phyloP scores from a whole-genome alignment of 2,888 invertebrate genomes.

The Sphecodes monilicornis region DNA sequence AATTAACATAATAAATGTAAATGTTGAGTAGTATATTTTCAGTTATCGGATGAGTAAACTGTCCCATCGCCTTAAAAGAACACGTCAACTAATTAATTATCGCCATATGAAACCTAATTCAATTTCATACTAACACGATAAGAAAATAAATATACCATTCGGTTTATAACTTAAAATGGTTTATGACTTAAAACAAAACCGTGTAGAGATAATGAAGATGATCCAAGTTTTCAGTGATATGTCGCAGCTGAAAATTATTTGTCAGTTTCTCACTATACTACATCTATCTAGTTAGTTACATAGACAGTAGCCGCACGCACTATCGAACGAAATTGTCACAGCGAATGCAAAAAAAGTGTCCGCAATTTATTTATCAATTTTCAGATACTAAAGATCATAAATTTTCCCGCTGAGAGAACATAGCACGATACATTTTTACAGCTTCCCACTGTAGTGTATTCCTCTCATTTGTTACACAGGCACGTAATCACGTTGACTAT shows the following conservation, averaged over 20 bases:
- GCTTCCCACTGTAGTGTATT: background rate
- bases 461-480: background rate
- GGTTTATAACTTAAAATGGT: background rate
- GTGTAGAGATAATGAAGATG: background rate
- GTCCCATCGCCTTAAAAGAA: background rate
- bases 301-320: no score
- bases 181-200: no score
- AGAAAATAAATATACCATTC: background rate
- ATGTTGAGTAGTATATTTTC: background rate
- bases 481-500: background rate
- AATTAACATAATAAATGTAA: background rate
- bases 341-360: no score
- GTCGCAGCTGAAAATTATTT: background rate
- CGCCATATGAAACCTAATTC: background rate
- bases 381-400: no score
- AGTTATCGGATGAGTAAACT: background rate
- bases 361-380: background rate
- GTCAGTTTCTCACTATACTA: background rate
- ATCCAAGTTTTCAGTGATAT: background rate
- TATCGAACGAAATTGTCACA: no score
- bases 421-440: no score
- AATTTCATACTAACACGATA: background rate
- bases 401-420: no score
- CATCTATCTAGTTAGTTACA: background rate
- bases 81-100: background rate